A percentile compares a stretch with the other conserved stretches of the same genome.
Conservation (phyloP, 2,113 vertebrate genomes). For the Siniperca knerii region DNA sequence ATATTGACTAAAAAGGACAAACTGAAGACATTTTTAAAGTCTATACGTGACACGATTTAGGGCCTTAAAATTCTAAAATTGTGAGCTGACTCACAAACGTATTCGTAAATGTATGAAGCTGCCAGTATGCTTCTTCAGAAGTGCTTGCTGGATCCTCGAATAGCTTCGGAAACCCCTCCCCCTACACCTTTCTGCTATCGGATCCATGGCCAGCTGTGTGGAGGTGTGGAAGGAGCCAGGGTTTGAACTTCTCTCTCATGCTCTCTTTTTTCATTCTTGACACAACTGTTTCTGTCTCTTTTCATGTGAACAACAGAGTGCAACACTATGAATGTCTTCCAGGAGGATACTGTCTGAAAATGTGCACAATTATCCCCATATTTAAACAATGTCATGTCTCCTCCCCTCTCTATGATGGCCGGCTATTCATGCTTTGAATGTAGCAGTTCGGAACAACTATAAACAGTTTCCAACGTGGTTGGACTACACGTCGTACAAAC, state of each 20-base stretch:
- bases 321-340: neutral
- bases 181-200: neutral
- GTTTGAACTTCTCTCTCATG: neutral
- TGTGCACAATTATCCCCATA: no score
- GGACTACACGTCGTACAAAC: neutral
- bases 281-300: neutral
- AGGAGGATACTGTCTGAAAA: neutral
- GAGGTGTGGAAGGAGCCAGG: neutral
- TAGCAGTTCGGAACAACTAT: neutral
- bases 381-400: neutral
- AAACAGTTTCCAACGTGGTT: neutral
- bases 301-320: neutral
- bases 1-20: neutral
- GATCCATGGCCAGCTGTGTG: neutral
- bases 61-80: neutral
- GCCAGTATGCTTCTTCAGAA: neutral
- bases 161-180: neutral
- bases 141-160: neutral
- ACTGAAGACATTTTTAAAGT: neutral
- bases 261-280: neutral
- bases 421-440: no score
- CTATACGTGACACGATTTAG: neutral
- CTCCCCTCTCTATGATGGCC: neutral
- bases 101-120: neutral
- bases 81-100: neutral